phyloP scores from a whole-genome alignment of 2,888 invertebrate genomes.

The Netelia virgata region DNA sequence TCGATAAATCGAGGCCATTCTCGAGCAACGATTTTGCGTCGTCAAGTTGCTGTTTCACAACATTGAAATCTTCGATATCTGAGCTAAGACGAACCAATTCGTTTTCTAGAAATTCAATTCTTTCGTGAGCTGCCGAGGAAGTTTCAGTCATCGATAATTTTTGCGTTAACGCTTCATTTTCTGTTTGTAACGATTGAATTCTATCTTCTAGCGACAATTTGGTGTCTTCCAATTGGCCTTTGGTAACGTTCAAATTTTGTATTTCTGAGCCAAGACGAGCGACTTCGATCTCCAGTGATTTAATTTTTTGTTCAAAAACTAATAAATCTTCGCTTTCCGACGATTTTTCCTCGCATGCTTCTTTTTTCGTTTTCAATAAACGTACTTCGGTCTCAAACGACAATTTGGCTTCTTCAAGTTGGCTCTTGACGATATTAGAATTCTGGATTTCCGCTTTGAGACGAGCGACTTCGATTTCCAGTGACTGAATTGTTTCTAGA shows the following conservation, averaged over 20 bases:
- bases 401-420: background rate
- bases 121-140: background rate
- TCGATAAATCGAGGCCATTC: constrained; percentile 20
- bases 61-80: constrained; percentile 37
- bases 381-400: background rate
- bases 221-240: constrained; percentile 3
- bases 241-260: constrained; percentile 56
- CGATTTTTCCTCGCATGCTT: background rate
- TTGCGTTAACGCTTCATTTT: constrained; percentile 24
- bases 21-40: constrained; percentile 12
- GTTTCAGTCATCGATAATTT: constrained; percentile 15
- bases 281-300: constrained; percentile 67
- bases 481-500: constrained; percentile 61
- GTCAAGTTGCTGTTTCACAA: constrained; percentile 56
- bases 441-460: constrained; percentile 16
- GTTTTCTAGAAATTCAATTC: constrained; percentile 42
- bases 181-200: constrained; percentile 31
- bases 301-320: constrained; percentile 24
- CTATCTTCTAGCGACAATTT: constrained; percentile 25
- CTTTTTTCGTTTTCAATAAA: background rate
- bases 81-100: constrained; percentile 50
- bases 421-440: background rate
- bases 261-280: constrained; percentile 68
- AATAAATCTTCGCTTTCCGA: background rate
- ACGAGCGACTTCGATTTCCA: constrained; percentile 33